Conservation (phyloP, 1,140 invertebrate genomes). For the Temnothorax nylanderi region DNA sequence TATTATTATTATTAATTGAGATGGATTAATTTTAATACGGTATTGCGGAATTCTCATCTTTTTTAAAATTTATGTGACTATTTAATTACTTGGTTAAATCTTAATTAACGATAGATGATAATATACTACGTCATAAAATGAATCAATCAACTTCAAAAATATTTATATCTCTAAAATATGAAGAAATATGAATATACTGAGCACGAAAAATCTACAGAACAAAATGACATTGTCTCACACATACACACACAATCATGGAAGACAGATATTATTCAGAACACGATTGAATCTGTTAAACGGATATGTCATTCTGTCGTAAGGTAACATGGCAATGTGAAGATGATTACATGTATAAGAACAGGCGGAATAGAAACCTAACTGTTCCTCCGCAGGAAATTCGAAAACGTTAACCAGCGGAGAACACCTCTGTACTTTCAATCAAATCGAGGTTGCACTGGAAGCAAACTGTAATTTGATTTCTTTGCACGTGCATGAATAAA, state of each 20-base stretch:
- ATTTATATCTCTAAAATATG: background rate
- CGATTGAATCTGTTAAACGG: slow-evolving; percentile 1
- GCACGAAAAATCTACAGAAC: background rate
- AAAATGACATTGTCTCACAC: background rate
- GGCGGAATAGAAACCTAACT: background rate
- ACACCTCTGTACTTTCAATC: slow-evolving; percentile 5
- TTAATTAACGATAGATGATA: background rate
- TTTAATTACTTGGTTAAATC: background rate
- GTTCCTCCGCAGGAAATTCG: slow-evolving; percentile 15
- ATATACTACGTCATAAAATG: background rate
- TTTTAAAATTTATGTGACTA: background rate
- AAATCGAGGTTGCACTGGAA: background rate
- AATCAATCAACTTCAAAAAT: background rate
- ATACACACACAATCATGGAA: background rate
- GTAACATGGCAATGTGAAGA: background rate
- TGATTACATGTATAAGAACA: background rate
- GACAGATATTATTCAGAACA: background rate
- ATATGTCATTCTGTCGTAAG: slow-evolving; percentile 6
- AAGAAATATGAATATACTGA: background rate
- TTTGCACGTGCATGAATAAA: slow-evolving; percentile 45
- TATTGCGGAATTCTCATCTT: background rate
- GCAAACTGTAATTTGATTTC: slow-evolving; percentile 42
- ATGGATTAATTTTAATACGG: background rate
- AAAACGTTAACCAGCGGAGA: slow-evolving; percentile 17
- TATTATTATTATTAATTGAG: slow-evolving; percentile 1